Percentiles rank a stretch among this genome's conserved stretches.
Conservation (phyloP, 2,888 invertebrate genomes). For the Matsumyia berberina region DNA sequence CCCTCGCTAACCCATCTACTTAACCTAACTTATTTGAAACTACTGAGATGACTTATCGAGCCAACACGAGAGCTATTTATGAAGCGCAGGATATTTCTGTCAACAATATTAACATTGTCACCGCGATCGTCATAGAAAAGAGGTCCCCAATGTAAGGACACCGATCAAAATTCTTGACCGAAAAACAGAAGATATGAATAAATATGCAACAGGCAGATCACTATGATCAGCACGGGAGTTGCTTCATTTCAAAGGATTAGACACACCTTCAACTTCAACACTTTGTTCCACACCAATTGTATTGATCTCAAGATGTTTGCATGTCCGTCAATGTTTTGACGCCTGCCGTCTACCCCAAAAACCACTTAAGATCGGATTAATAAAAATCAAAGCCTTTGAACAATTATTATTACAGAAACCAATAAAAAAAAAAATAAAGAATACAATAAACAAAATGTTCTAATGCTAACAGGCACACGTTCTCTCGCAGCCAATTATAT, state of each 20-base stretch:
- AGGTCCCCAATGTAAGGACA: too few species aligned
- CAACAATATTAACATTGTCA: too few species aligned
- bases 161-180: too few species aligned
- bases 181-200: too few species aligned
- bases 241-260: not conserved
- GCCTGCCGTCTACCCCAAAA: constrained; percentile 24
- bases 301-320: constrained; percentile 36
- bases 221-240: not conserved
- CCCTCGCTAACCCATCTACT: too few species aligned
- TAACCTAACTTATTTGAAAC: too few species aligned
- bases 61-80: too few species aligned
- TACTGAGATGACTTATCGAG: too few species aligned
- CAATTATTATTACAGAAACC: constrained; percentile 5
- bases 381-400: constrained; percentile 7
- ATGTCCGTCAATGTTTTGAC: constrained; percentile 16
- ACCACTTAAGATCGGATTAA: constrained; percentile 15
- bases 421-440: constrained; percentile 7
- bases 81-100: too few species aligned
- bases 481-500: constrained; percentile 31
- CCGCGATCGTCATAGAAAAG: too few species aligned
- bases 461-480: constrained; percentile 27
- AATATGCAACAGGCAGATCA: too few species aligned
- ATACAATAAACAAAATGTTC: constrained; percentile 17
- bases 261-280: not conserved
- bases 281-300: not conserved